Evolutionary conservation across 2,888 invertebrate genomes (phyloP).

Genomic region (Mimas tiliae): DNA sequence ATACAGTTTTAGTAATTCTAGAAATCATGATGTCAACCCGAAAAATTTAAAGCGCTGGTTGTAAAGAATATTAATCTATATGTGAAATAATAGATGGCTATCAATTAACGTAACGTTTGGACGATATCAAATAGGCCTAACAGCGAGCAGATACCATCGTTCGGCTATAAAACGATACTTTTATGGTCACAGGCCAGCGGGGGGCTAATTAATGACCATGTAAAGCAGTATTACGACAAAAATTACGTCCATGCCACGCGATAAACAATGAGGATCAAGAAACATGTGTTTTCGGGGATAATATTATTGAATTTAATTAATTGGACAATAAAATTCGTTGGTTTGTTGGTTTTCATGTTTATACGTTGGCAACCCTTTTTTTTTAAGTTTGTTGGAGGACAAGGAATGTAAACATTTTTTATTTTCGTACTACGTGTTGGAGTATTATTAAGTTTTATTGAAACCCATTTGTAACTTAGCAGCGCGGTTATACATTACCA

Average conservation of each 20-base stretch:
- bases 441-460: neutral
- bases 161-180: slow-evolving; percentile 63
- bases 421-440: slow-evolving; percentile 19
- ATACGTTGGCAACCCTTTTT: slow-evolving; percentile 35
- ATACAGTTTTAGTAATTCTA: too few relatives aligned
- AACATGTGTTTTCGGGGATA: slow-evolving; percentile 72
- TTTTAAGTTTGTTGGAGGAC: neutral
- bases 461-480: neutral
- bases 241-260: slow-evolving; percentile 59
- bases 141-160: slow-evolving; percentile 59
- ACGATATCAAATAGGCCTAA: slow-evolving; percentile 49
- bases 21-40: too few relatives aligned
- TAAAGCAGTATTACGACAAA: slow-evolving; percentile 64
- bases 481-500: too few relatives aligned
- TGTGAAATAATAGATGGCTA: neutral
- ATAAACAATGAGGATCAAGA: slow-evolving; percentile 65
- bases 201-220: slow-evolving; percentile 76
- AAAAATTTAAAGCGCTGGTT: neutral
- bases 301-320: slow-evolving; percentile 71
- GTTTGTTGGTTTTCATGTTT: slow-evolving; percentile 41
- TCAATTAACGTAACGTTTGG: slow-evolving; percentile 36
- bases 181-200: slow-evolving; percentile 57
- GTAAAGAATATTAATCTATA: slow-evolving; percentile 12
- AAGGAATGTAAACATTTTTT: neutral
- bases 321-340: slow-evolving; percentile 52